Percentiles rank a stretch among this genome's conserved stretches.
These are phyloP conservation scores for Tricholauxania praeusta DNA, from an alignment of 2,888 invertebrate species.

Conservation along the genomic window DNA sequence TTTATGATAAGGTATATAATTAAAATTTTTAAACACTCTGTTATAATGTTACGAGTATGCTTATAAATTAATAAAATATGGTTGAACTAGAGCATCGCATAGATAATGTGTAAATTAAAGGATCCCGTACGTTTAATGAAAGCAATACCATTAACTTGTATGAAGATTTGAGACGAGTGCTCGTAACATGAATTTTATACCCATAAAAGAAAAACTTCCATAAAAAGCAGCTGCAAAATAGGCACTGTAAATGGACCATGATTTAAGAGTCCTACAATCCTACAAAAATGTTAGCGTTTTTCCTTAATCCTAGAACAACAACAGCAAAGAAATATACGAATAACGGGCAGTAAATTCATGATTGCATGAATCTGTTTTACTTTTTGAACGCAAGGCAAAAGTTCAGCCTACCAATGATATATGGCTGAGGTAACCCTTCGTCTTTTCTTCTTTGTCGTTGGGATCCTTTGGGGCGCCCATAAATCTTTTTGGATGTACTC, in stretches of 20 bases:
- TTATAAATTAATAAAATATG: too few relatives aligned
- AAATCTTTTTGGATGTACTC: slow-evolving; percentile 2
- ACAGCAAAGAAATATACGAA: neutral
- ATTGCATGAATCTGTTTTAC: slow-evolving; percentile 14
- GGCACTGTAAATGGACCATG: too few relatives aligned
- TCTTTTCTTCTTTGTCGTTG: neutral
- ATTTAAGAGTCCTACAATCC: too few relatives aligned
- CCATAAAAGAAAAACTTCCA: neutral
- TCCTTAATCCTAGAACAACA: neutral
- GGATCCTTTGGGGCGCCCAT: slow-evolving; percentile 12
- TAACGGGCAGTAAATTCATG: slow-evolving; percentile 16
- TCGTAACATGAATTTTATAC: neutral
- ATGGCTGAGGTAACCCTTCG: slow-evolving; percentile 13
- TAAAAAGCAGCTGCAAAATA: slow-evolving; percentile 16
- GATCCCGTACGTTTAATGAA: too few relatives aligned
- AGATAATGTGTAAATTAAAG: too few relatives aligned
- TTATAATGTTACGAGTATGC: too few relatives aligned
- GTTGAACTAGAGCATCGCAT: too few relatives aligned
- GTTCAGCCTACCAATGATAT: slow-evolving; percentile 21
- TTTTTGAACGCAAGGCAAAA: neutral
- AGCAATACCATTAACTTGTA: too few relatives aligned
- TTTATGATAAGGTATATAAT: too few relatives aligned
- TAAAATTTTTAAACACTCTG: too few relatives aligned
- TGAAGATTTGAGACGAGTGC: neutral
- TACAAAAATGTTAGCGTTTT: too few relatives aligned